Evolutionary conservation across 2,888 invertebrate species (phyloP), one percentile per base, ranked within the genome.

Genomic region (Eupithecia vulgata): DNA sequence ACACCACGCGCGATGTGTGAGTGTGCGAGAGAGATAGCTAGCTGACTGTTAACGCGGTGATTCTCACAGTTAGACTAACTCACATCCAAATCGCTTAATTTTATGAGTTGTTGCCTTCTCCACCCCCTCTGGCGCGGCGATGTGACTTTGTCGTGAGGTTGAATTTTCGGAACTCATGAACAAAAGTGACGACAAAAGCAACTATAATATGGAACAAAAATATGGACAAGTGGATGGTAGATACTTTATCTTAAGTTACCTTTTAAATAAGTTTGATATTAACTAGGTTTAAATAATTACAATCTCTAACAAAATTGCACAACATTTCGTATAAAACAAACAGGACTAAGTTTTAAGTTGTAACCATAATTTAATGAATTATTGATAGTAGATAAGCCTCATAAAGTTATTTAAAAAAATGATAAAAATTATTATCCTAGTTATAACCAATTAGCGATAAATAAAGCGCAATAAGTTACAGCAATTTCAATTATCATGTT

Each of bases 51-150:
- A 90, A 91, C 93, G 91, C 93, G 90, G 83, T 94, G 91, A 90
- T 93, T 90, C 91, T 91, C 93, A 90, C 93, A 92, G 93, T 94
- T 92, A 93, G 91, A 94, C 94, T 94, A 94, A 94, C 94, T 93
- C 92, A 89, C 93, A 93, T 93, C 94, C 93, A 93, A 94, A 94
- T 94, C 94, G 94, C 94, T 94, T 94, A 94, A 94, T 95, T 95
- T 95, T 94, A 95, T 94, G 94, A 94, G 94, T 94, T 94, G 94
- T 94, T 94, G 94, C 94, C 94, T 94, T 93, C 94, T 93, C 94
- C 94, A 94, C 94, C 94, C 94, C 94, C 93, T 57, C 91, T 85
- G 81, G 82, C 81, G 82, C 81, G 81, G 75, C 81, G 82, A 72
- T 78, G 85, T 91, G 86, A 88, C 91, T 85, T 94, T 91, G 85